Conservation (phyloP, 2,888 invertebrate genomes). For the Drosophila atroscutellata region DNA sequence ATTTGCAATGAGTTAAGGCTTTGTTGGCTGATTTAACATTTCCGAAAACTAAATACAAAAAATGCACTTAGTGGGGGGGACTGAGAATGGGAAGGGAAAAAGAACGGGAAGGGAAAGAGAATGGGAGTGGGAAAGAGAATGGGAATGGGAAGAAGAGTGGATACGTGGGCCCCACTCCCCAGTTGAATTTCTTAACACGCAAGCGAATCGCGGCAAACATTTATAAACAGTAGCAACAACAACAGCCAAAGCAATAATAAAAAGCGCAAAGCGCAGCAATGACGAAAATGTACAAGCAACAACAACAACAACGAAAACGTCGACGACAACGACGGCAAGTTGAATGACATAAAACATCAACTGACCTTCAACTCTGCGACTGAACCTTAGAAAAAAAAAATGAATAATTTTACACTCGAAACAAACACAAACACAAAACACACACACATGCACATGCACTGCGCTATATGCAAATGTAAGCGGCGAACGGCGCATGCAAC, state of each 20-base stretch:
- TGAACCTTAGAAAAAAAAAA: slow-evolving; percentile 84
- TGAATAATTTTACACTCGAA: slow-evolving; percentile 83
- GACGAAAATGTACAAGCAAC: slow-evolving; percentile 72
- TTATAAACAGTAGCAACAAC: slow-evolving; percentile 34
- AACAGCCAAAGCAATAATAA: slow-evolving; percentile 26
- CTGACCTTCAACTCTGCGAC: slow-evolving; percentile 85
- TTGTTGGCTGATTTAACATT: not conserved
- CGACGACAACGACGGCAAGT: slow-evolving; percentile 76
- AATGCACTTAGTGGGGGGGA: slow-evolving; percentile 5
- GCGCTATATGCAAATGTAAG: slow-evolving; percentile 62
- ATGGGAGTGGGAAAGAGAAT: slow-evolving; percentile 18
- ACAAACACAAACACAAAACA: slow-evolving; percentile 37
- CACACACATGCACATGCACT: slow-evolving; percentile 19
- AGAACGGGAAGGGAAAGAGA: not conserved
- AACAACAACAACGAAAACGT: slow-evolving; percentile 53
- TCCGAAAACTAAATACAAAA: slow-evolving; percentile 15
- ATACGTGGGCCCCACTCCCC: slow-evolving; percentile 54
- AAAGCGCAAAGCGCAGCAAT: slow-evolving; percentile 60
- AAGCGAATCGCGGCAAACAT: slow-evolving; percentile 57
- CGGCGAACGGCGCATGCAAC: slow-evolving; percentile 68
- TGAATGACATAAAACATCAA: slow-evolving; percentile 85
- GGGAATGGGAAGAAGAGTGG: slow-evolving; percentile 25
- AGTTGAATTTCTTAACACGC: slow-evolving; percentile 65
- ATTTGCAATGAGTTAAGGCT: not conserved
- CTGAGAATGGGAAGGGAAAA: not conserved